These are phyloP conservation scores for Suricata suricatta DNA, from an alignment of 2,113 vertebrate genomes.

Conservation along the genomic window DNA sequence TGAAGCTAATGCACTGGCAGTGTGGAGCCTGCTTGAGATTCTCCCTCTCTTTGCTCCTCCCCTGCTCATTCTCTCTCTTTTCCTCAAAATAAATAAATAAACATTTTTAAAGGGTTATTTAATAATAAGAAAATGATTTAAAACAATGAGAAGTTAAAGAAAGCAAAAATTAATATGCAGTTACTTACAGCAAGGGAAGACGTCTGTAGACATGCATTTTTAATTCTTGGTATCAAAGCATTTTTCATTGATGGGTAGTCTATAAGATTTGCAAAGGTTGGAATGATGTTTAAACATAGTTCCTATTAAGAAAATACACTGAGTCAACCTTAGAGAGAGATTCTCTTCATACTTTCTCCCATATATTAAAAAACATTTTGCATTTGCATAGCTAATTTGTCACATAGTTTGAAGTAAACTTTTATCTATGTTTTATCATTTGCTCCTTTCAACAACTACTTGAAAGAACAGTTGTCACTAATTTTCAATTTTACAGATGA, in stretches of 20 bases:
- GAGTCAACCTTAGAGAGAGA: constrained; percentile 42
- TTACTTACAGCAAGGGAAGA: constrained; percentile 97
- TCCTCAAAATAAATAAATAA: no score
- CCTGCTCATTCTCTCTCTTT: no score
- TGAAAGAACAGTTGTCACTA: constrained; percentile 17
- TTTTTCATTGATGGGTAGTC: constrained; percentile 99
- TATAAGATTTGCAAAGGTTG: constrained; percentile 98
- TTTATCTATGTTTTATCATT: neutral
- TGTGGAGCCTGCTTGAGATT: no score
- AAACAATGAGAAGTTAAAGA: neutral
- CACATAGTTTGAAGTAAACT: constrained; percentile 18
- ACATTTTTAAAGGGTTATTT: neutral
- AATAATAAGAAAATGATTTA: constrained; percentile 26
- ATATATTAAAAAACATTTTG: neutral
- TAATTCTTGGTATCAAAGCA: constrained; percentile 97
- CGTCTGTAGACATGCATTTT: constrained; percentile 96
- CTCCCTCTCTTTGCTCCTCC: no score
- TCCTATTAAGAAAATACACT: constrained; percentile 88
- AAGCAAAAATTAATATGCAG: constrained; percentile 17
- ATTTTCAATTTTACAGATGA: constrained; percentile 31
- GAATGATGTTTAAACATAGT: constrained; percentile 98
- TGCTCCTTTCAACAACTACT: constrained; percentile 13
- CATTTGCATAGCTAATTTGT: neutral
- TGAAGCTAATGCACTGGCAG: no score
- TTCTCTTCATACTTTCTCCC: neutral